Conservation (phyloP, 35 echinoderm and acorn worm genomes). For the Strongylocentrotus purpuratus region DNA sequence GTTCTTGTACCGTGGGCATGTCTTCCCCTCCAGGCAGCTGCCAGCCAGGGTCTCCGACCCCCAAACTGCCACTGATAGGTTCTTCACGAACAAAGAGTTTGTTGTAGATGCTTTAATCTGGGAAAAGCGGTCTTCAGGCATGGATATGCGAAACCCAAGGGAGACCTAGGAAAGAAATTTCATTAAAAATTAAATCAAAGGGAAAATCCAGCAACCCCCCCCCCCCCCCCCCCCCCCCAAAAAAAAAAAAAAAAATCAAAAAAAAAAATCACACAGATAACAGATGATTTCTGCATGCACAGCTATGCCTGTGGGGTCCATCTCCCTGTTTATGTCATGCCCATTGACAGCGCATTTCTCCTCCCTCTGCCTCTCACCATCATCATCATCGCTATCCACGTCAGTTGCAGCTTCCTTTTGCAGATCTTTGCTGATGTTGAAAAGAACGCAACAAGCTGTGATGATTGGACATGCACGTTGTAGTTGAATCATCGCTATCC, state of each 20-base stretch:
- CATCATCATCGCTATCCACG: neutral
- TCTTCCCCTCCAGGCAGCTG: neutral
- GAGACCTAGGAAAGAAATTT: neutral
- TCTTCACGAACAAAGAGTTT: neutral
- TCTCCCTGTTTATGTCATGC: constrained; percentile 5
- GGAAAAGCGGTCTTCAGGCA: neutral
- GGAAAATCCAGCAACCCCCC: neutral
- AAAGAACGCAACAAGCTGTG: constrained; percentile 73
- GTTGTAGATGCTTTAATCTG: neutral
- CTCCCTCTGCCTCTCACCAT: constrained; percentile 31
- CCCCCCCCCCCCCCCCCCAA: too few species aligned
- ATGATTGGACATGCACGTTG: constrained; percentile 60
- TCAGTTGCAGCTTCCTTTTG: neutral
- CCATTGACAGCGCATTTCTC: neutral
- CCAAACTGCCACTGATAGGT: neutral
- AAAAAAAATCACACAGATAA: too few species aligned
- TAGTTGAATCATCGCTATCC: constrained; percentile 8
- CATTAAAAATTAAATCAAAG: neutral
- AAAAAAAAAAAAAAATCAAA: too few species aligned
- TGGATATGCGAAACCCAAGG: neutral
- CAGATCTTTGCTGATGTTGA: constrained; percentile 76
- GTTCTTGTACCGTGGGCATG: neutral
- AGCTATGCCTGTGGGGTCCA: neutral
- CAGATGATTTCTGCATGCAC: constrained; percentile 28
- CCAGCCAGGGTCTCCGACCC: neutral